phyloP scores from a whole-genome alignment of 2,113 vertebrate species.

The Pseudopipra pipra region DNA sequence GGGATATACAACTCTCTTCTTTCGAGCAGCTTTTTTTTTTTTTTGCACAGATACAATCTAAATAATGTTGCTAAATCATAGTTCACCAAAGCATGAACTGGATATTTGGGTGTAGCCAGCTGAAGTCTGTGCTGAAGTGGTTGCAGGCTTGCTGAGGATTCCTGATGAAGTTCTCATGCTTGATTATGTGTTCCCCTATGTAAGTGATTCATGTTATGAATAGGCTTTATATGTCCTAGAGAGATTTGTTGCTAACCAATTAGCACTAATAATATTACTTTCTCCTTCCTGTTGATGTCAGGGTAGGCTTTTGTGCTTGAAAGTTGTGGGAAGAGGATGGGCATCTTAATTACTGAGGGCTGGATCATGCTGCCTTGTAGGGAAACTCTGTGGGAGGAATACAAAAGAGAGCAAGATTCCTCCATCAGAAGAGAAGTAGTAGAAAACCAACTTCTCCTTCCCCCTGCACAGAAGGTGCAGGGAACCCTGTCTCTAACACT shows the following conservation, averaged over 20 bases:
- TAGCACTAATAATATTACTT: constrained; percentile 26
- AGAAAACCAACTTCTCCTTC: not conserved
- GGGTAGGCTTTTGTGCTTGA: constrained; percentile 4
- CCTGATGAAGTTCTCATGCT: not conserved
- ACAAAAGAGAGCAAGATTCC: not conserved
- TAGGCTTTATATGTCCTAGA: not conserved
- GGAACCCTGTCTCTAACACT: not conserved
- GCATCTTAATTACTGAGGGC: constrained; percentile 9
- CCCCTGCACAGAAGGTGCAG: not conserved
- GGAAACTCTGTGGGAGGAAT: not conserved
- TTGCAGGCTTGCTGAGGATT: not conserved
- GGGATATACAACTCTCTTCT: not conserved
- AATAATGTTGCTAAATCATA: not conserved
- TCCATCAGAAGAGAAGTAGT: not conserved
- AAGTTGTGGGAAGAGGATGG: constrained; percentile 4
- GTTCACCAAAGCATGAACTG: accelerated
- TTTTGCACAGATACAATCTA: not conserved
- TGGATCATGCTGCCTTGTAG: not conserved
- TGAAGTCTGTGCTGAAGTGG: not conserved
- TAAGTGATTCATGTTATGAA: not conserved
- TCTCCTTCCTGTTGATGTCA: constrained; percentile 9
- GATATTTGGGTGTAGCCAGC: not conserved
- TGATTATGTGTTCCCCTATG: not conserved
- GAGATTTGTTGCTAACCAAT: constrained; percentile 13
- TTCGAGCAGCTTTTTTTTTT: not conserved